phyloP scores from a whole-genome alignment of 2,888 invertebrate genomes.

The Drosophila seclusa region DNA sequence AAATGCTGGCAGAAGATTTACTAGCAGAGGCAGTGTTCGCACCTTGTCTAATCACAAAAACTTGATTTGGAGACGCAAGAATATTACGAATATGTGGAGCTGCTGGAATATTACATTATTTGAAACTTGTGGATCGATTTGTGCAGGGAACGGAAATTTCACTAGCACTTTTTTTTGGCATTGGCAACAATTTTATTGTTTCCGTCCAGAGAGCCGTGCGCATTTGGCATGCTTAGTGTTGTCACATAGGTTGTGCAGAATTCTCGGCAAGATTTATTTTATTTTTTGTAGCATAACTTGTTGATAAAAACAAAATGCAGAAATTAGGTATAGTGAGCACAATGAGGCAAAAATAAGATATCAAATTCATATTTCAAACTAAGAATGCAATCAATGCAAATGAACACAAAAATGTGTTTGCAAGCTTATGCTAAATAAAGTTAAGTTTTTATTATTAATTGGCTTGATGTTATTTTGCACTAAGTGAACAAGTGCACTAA shows the following conservation, averaged over 20 bases:
- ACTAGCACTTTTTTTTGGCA: not conserved
- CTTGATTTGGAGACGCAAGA: not conserved
- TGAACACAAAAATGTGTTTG: not conserved
- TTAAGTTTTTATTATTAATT: not conserved
- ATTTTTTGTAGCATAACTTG: not conserved
- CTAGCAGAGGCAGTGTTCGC: not conserved
- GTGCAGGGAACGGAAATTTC: not conserved
- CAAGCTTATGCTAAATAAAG: not conserved
- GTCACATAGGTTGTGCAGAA: not conserved
- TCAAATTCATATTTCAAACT: not conserved
- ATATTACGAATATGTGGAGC: not conserved
- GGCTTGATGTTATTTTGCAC: not conserved
- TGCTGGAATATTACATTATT: not conserved
- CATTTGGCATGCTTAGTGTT: not conserved
- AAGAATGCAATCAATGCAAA: not conserved
- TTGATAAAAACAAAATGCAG: not conserved
- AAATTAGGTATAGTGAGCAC: not conserved
- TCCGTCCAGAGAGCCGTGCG: fast-evolving
- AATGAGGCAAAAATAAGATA: not conserved
- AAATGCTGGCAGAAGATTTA: not conserved
- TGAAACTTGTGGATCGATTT: not conserved
- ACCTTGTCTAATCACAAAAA: not conserved
- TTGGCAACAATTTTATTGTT: not conserved
- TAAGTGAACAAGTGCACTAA: not conserved
- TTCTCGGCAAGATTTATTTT: not conserved